phyloP scores from a whole-genome alignment of 2,888 invertebrate genomes.

The Caenorhabditis sp. region DNA sequence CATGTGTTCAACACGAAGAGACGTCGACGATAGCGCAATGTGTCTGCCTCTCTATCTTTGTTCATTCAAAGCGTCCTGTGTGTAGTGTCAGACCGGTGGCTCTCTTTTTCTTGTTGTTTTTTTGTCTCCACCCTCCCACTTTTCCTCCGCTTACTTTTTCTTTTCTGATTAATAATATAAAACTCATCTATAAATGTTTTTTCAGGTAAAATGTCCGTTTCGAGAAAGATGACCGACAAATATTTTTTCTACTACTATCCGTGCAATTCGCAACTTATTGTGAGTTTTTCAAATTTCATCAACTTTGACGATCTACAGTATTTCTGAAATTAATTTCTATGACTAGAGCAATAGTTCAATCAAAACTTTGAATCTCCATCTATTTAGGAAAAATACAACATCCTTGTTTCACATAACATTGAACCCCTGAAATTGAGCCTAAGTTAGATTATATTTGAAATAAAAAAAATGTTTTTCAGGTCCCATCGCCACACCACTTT shows the following conservation, averaged over 20 bases:
- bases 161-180: neutral
- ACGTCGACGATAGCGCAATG: neutral
- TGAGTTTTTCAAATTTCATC: neutral
- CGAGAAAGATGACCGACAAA: neutral
- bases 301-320: too few species aligned
- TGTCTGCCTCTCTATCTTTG: neutral
- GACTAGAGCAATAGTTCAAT: neutral
- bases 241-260: neutral
- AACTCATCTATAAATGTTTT: neutral
- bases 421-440: too few species aligned
- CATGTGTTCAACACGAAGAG: neutral
- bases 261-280: neutral
- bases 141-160: neutral
- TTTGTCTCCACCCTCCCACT: neutral
- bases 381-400: too few species aligned
- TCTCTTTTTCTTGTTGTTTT: neutral
- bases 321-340: neutral
- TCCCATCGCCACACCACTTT: neutral
- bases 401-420: too few species aligned
- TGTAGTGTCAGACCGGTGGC: neutral
- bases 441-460: too few species aligned
- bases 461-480: neutral
- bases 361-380: neutral
- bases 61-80: neutral
- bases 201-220: too few species aligned